phyloP scores from a whole-genome alignment of 2,113 vertebrate genomes.

The Tauraco erythrolophus region DNA sequence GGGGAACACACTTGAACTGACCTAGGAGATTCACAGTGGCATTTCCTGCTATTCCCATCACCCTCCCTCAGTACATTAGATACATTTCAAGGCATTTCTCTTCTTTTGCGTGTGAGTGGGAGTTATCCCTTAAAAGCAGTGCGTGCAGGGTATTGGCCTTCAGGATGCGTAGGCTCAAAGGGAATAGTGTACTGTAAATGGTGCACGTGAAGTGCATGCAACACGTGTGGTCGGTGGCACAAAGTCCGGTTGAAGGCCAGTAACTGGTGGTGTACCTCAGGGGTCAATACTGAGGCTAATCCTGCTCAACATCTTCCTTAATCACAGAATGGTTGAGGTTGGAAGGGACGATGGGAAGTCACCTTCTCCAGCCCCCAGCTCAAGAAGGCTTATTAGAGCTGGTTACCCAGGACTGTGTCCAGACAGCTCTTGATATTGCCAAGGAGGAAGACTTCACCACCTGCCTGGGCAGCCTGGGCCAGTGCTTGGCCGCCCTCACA shows the following conservation, averaged over 20 bases:
- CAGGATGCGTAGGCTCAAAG: background rate
- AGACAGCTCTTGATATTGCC: background rate
- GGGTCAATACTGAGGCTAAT: no score
- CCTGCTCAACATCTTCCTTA: background rate
- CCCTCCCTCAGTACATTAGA: background rate
- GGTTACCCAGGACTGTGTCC: no score
- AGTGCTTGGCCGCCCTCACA: background rate
- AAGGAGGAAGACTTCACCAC: background rate
- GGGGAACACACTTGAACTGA: background rate
- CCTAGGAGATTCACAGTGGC: background rate
- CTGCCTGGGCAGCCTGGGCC: background rate
- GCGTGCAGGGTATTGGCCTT: fast-evolving
- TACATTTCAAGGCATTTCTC: background rate
- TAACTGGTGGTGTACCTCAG: background rate
- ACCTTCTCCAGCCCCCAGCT: background rate
- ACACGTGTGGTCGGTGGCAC: fast-evolving
- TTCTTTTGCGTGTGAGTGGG: background rate
- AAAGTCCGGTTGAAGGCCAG: background rate
- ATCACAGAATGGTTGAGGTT: background rate
- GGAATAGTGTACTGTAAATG: fast-evolving
- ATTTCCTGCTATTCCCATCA: background rate
- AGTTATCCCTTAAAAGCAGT: background rate
- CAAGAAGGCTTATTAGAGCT: no score
- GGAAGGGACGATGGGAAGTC: background rate
- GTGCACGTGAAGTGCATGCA: fast-evolving